phyloP scores from a whole-genome alignment of 2,888 invertebrate genomes.

The Molanna angustata region DNA sequence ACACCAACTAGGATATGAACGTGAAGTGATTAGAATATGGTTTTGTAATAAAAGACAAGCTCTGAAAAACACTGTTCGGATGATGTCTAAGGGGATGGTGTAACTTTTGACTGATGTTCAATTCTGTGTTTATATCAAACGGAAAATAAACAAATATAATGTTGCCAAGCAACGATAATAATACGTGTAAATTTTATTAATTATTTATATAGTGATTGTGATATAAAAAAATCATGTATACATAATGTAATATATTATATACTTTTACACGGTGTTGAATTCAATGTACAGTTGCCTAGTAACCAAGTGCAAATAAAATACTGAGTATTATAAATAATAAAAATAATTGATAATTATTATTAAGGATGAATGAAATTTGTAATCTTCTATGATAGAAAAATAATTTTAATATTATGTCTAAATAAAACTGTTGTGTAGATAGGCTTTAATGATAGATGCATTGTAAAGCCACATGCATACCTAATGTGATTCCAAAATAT shows the following conservation, averaged over 20 bases:
- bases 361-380: no score
- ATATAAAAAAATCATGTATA: no score
- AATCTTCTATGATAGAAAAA: no score
- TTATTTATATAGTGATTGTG: conserved; percentile 20
- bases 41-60: conserved; percentile 99
- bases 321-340: no score
- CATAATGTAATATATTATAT: no score
- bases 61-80: conserved; percentile 93
- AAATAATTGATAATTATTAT: no score
- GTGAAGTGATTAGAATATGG: conserved; percentile 98
- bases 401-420: no score
- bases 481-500: no score
- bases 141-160: no score
- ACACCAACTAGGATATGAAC: conserved; percentile 93
- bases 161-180: conserved; percentile 36
- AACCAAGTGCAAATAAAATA: conserved; percentile 23
- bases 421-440: no score
- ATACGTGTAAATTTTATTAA: conserved; percentile 34
- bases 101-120: conserved; percentile 58
- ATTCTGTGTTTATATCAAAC: conserved; percentile 47
- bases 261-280: conserved; percentile 17
- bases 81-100: conserved; percentile 88
- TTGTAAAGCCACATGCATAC: no score
- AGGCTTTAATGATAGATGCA: no score
- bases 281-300: conserved; percentile 13